Conservation (phyloP, 35 echinoderm and acorn worm genomes). For the Chiridota heheva region DNA sequence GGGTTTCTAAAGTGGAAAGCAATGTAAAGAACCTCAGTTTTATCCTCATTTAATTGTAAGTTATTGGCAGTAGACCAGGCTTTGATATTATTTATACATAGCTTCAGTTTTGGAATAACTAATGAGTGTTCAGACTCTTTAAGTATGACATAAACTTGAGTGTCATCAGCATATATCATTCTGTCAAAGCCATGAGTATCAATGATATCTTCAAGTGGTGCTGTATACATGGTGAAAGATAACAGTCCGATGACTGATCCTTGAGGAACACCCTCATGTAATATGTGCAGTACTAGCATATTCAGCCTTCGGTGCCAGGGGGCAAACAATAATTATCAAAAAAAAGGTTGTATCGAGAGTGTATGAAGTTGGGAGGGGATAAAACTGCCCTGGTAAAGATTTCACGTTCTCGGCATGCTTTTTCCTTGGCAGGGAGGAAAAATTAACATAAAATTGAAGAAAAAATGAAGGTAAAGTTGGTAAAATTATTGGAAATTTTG, state of each 20-base stretch:
- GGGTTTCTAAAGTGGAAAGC: not conserved
- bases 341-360: too few relatives aligned
- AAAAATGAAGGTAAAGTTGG: too few relatives aligned
- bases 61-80: not conserved
- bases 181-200: conserved; percentile 31
- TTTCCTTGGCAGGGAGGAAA: too few relatives aligned
- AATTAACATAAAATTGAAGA: too few relatives aligned
- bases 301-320: too few relatives aligned
- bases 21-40: not conserved
- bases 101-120: not conserved
- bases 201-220: conserved; percentile 68
- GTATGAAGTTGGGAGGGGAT: too few relatives aligned
- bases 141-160: conserved; percentile 38
- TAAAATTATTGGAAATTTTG: too few relatives aligned
- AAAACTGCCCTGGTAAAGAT: too few relatives aligned
- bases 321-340: too few relatives aligned
- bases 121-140: not conserved
- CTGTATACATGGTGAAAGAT: conserved; percentile 53
- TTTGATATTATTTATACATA: not conserved
- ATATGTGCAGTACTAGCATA: conserved; percentile 1
- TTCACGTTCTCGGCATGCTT: too few relatives aligned
- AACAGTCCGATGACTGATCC: conserved; percentile 65
- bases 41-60: not conserved
- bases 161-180: conserved; percentile 74
- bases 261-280: conserved; percentile 64